Conservation (phyloP, 2,113 vertebrate species). For the Hoplias malabaricus region DNA sequence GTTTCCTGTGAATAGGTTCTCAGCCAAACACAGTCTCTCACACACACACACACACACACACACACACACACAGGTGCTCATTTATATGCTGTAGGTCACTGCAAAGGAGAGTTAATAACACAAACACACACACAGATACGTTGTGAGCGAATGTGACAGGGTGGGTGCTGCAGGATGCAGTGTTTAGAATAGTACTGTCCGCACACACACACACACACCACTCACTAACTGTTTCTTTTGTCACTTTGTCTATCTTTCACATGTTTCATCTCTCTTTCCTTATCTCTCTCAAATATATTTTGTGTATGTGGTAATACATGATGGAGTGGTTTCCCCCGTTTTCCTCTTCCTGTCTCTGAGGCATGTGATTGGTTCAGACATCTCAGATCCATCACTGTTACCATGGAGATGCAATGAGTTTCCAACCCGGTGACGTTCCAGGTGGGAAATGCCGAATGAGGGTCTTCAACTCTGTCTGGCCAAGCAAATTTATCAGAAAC, state of each 20-base stretch:
- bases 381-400: slow-evolving; percentile 32
- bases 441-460: slow-evolving; percentile 22
- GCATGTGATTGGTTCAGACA: slow-evolving; percentile 42
- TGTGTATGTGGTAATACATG: slow-evolving; percentile 25
- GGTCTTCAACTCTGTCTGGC: too few relatives aligned
- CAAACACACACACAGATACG: not conserved
- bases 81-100: slow-evolving; percentile 31
- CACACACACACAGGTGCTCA: slow-evolving; percentile 19
- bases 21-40: not conserved
- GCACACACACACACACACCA: slow-evolving; percentile 74
- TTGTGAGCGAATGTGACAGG: slow-evolving; percentile 77
- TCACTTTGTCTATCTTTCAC: not conserved
- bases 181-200: slow-evolving; percentile 74
- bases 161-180: slow-evolving; percentile 71
- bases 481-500: too few relatives aligned
- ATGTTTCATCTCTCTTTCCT: not conserved
- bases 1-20: too few relatives aligned
- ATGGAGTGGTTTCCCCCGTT: not conserved
- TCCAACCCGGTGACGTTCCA: slow-evolving; percentile 25
- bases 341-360: slow-evolving; percentile 37
- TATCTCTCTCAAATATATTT: not conserved
- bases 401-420: slow-evolving; percentile 31
- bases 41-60: not conserved
- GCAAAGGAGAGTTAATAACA: not conserved
- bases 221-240: not conserved